Evolutionary conservation across 2,797 vertebrate species (phyloP).

Genomic region (Pipistrellus kuhlii): DNA sequence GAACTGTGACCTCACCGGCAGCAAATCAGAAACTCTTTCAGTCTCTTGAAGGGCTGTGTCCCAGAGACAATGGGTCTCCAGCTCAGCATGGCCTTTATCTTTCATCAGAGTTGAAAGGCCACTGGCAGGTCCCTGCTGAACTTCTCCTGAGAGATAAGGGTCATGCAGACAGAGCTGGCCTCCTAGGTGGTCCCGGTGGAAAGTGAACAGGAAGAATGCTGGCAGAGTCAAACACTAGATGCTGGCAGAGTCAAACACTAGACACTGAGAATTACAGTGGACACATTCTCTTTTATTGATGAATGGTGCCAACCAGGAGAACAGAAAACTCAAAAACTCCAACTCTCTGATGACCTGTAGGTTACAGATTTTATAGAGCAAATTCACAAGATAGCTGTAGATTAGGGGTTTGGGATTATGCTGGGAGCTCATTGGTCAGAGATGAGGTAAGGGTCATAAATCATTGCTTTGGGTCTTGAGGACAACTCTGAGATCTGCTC

Average conservation of each 20-base stretch:
- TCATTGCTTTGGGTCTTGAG: neutral
- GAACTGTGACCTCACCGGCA: neutral
- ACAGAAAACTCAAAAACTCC: neutral
- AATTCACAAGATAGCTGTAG: neutral
- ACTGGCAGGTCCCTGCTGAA: neutral
- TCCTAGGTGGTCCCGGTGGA: neutral
- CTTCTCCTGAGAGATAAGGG: neutral
- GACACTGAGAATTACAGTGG: neutral
- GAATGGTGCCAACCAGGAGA: neutral
- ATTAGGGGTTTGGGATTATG: neutral
- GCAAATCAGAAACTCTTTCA: conserved; percentile 15
- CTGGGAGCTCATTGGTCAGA: neutral
- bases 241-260: neutral
- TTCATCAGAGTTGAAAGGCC: neutral
- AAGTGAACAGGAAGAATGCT: neutral
- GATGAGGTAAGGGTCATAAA: neutral
- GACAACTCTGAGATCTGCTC: neutral
- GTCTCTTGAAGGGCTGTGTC: neutral
- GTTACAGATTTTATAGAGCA: neutral
- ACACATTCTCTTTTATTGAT: neutral
- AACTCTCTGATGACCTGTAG: neutral
- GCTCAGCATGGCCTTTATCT: neutral
- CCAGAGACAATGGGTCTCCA: neutral
- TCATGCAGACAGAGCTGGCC: neutral
- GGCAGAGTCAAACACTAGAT: neutral